These are phyloP conservation scores for Circaetus gallicus DNA, from an alignment of 2,113 vertebrate species.

Conservation along the genomic window DNA sequence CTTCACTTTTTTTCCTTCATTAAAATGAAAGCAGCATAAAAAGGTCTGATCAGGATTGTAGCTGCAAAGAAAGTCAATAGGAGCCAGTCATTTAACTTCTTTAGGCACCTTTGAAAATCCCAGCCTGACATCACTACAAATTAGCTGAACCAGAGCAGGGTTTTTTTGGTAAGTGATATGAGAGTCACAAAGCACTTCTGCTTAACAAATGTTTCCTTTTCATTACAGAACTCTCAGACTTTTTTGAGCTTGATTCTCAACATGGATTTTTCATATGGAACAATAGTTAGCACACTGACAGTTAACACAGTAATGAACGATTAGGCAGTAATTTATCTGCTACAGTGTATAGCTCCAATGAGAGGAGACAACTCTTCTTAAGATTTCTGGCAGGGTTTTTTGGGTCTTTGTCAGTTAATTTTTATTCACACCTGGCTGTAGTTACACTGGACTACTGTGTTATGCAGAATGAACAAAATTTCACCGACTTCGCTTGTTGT, in stretches of 20 bases:
- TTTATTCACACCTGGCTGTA: not conserved
- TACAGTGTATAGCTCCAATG: not conserved
- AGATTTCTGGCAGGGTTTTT: not conserved
- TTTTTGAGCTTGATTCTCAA: not conserved
- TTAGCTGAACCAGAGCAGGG: not conserved
- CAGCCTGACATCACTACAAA: constrained; percentile 8
- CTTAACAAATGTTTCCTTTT: constrained; percentile 28
- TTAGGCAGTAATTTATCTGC: constrained; percentile 18
- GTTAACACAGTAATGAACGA: not conserved
- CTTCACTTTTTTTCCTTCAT: not conserved
- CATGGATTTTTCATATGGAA: constrained; percentile 11
- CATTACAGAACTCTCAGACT: not conserved
- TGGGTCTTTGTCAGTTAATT: not conserved
- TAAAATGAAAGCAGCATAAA: not conserved
- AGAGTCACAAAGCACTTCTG: not conserved
- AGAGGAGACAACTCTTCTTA: not conserved
- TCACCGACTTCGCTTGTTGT: not conserved
- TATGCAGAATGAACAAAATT: not conserved
- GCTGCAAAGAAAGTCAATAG: not conserved
- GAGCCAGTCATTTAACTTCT: not conserved
- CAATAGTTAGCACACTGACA: not conserved
- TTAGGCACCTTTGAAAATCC: constrained; percentile 12
- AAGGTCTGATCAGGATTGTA: not conserved
- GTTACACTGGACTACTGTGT: not conserved
- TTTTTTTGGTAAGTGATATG: not conserved